A percentile compares a stretch with the other conserved stretches of the same genome.
Conservation (phyloP, 1,140 invertebrate species). For the Frieseomelitta varia region DNA sequence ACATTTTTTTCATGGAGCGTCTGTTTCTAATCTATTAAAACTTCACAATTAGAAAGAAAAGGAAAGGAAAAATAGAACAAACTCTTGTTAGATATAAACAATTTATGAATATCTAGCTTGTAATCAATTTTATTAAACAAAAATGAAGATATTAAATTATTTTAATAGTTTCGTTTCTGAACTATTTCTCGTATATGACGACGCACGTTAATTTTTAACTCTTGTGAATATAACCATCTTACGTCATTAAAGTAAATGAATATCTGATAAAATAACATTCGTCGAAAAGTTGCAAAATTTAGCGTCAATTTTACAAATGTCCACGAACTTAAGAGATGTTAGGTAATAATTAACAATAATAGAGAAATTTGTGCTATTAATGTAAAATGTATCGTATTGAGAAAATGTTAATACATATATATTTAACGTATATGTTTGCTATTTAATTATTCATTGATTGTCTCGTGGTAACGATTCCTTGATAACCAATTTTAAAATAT, state of each 20-base stretch:
- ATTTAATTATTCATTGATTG: not conserved
- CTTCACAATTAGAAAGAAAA: too few species aligned
- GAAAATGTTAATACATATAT: not conserved
- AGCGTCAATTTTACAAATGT: not conserved
- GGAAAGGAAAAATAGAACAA: not conserved
- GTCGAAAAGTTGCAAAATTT: not conserved
- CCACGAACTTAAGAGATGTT: not conserved
- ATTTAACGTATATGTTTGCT: not conserved
- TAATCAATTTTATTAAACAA: not conserved
- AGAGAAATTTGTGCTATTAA: not conserved
- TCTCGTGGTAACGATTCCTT: not conserved
- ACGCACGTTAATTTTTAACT: too few species aligned
- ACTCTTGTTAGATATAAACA: too few species aligned
- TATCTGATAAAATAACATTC: not conserved
- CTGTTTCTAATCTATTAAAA: too few species aligned
- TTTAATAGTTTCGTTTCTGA: not conserved
- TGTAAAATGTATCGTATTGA: not conserved
- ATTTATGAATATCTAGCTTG: not conserved
- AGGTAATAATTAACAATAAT: not conserved
- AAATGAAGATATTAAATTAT: not conserved
- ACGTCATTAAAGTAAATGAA: not conserved
- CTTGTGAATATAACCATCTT: too few species aligned
- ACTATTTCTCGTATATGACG: not conserved
- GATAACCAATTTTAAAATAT: not conserved
- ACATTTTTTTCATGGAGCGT: too few species aligned